Base-by-base conservation (phyloP, 2,113 vertebrate genomes). In the Cephalopholis sonnerati region DNA sequence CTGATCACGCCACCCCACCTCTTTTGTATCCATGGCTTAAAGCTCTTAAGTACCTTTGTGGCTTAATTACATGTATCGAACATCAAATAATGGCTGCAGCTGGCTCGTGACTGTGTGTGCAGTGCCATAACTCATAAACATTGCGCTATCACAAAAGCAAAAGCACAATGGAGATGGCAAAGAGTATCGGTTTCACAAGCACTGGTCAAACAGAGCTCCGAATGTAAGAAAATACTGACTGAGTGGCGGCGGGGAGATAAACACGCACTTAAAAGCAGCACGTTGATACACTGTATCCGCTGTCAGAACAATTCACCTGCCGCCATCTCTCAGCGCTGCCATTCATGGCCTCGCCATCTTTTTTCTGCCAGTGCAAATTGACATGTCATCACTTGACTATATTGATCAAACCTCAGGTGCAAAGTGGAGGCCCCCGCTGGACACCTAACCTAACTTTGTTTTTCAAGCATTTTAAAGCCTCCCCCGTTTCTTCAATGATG, bases 221-320 rank as follows among this genome's bases (percentile, higher is more conserved):
- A 79, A 86, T 39, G 88, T 84, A 89, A 89, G 88, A 75, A 92
- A 92, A 86, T 46, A 79, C 77, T 29, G 86, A 67, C n/a, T 68
- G 81, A 77, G 74, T 74, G 77, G 82, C 25, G 48, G 76, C 15
- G 20, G 51, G 79, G 82, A 74, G 59, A 73, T 70, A 90, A 90
- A 88, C 86, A 89, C 83, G 75, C 89, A 85, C 88, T 89, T 90
- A 68, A 88, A 89, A 92, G 87, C 87, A 79, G 65, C 89, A 85
- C 88, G 87, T 94, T 95, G 95, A 95, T 95, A 94, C 93, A 95
- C 91, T 95, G 93, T 95, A 94, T 94, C 94, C 92, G 89, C 90
- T 71, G 64, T 74, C 51, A 4, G 87, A 91, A 94, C 93, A 93
- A 92, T 96, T 96, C 97, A 98, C 97, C 97, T 97, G 97, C 96